phyloP scores from a whole-genome alignment of 2,888 invertebrate species.

The Dynastes maya region DNA sequence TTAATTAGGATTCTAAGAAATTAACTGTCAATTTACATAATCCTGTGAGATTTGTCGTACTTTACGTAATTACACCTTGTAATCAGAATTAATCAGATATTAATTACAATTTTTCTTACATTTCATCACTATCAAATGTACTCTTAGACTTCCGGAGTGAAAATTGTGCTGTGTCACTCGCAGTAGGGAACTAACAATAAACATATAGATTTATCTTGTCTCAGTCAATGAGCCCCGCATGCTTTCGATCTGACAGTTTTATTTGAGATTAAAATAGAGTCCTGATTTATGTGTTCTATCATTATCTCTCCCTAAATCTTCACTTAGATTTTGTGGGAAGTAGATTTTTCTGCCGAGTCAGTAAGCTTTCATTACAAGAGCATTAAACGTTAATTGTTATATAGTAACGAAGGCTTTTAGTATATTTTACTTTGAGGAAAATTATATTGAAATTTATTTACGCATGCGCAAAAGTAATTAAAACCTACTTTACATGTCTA shows the following conservation, averaged over 20 bases:
- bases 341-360: slow-evolving; percentile 40
- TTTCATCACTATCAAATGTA: no score
- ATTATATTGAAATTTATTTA: not conserved
- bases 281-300: slow-evolving; percentile 35
- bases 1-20: no score
- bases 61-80: no score
- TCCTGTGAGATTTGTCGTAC: no score
- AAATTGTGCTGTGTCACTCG: slow-evolving; percentile 3
- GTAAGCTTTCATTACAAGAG: slow-evolving; percentile 12
- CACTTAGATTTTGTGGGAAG: not conserved
- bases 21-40: no score
- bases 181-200: slow-evolving; percentile 19
- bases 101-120: no score
- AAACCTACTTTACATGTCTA: not conserved
- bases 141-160: no score
- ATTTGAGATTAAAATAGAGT: slow-evolving; percentile 35
- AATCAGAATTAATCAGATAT: no score
- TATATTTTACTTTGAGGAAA: not conserved
- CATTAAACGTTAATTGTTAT: no score
- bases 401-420: no score
- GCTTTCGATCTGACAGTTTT: slow-evolving; percentile 30
- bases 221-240: slow-evolving; percentile 13
- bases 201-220: slow-evolving; percentile 34
- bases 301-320: not conserved
- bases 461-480: not conserved